phyloP scores from a whole-genome alignment of 2,113 vertebrate genomes.

The Myodes glareolus region DNA sequence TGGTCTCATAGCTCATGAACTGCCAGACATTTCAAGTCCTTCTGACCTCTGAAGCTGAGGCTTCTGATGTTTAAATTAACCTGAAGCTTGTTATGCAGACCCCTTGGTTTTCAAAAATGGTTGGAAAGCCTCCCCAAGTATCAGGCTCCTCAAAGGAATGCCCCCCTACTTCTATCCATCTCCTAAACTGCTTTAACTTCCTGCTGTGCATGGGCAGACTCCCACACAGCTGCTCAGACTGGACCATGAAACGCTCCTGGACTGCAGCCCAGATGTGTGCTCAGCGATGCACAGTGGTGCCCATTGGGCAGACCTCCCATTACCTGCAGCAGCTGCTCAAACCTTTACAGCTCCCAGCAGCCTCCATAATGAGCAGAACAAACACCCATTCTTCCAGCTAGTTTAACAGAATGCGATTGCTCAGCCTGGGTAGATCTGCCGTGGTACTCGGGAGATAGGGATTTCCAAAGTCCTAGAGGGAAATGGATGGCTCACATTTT shows the following conservation, averaged over 20 bases:
- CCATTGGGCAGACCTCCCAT: not conserved
- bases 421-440: not conserved
- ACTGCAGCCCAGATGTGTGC: not conserved
- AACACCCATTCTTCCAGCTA: not conserved
- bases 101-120: not conserved
- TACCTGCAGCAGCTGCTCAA: not conserved
- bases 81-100: not conserved
- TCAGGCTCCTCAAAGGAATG: not conserved
- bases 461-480: not conserved
- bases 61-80: not conserved
- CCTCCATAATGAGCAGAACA: not conserved
- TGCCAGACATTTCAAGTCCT: not conserved
- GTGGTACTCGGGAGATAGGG: no score
- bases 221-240: not conserved
- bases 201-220: not conserved
- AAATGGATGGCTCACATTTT: not conserved
- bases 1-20: no score
- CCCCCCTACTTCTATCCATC: not conserved
- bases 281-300: not conserved
- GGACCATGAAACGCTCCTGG: slow-evolving; percentile 22
- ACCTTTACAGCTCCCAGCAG: not conserved
- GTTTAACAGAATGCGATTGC: not conserved
- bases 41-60: not conserved
- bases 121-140: not conserved
- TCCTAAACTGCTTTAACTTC: not conserved